Evolutionary conservation across 2,113 vertebrate genomes (phyloP).

Genomic region (Silurus glanis): DNA sequence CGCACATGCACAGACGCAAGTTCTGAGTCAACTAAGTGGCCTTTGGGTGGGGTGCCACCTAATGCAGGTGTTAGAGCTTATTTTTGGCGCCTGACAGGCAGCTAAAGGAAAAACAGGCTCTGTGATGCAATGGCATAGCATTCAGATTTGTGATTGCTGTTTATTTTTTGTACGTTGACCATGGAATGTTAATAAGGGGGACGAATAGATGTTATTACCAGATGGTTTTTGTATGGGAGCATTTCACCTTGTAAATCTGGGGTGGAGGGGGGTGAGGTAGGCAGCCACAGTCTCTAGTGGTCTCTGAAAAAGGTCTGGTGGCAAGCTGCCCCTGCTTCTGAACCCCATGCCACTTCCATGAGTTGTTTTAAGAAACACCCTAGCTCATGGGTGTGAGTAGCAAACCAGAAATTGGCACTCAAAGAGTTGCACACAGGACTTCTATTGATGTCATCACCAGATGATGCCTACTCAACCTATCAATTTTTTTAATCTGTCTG

Average conservation of each 20-base stretch:
- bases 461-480: conserved; percentile 67
- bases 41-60: conserved; percentile 65
- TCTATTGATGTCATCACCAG: conserved; percentile 76
- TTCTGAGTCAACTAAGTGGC: conserved; percentile 55
- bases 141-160: conserved; percentile 66
- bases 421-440: conserved; percentile 66
- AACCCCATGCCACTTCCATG: conserved; percentile 52
- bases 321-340: conserved; percentile 41
- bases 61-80: conserved; percentile 62
- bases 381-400: conserved; percentile 60
- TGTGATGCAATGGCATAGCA: conserved; percentile 65
- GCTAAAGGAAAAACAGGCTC: conserved; percentile 59
- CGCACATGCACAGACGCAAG: conserved; percentile 51
- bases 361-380: conserved; percentile 57
- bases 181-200: conserved; percentile 57
- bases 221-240: conserved; percentile 72
- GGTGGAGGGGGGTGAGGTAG: conserved; percentile 58
- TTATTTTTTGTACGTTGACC: conserved; percentile 69
- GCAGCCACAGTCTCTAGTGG: conserved; percentile 42
- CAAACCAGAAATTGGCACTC: conserved; percentile 53
- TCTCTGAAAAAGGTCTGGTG: conserved; percentile 51
- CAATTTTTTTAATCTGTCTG: conserved; percentile 28
- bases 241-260: conserved; percentile 76
- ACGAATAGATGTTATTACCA: conserved; percentile 63
- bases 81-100: conserved; percentile 63